Base-by-base conservation (phyloP, 2,797 vertebrate genomes). In the Thunnus albacares region DNA sequence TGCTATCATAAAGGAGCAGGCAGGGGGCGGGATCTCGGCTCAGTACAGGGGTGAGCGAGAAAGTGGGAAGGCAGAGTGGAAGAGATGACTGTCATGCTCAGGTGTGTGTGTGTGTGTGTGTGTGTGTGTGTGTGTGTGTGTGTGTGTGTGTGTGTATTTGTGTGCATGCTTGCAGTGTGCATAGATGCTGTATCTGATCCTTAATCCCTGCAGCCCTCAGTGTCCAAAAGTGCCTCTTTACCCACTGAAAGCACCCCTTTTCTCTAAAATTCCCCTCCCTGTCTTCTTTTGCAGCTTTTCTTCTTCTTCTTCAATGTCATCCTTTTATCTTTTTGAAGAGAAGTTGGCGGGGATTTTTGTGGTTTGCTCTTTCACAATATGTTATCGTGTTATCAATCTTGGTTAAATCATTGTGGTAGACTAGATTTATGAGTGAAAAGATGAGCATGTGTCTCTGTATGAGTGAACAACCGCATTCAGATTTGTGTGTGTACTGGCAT, bases 361-460 rank as follows among this genome's bases (percentile, higher is more conserved):
- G 97, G 96, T 96, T 96, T 96, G 93, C 93, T 96, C 95, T 97
- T 97, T 96, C 96, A 95, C 96, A 97, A 96, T 96, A 95, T 96
- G 95, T 96, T 97, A 96, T 97, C 96, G 82, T 96, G 96, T 97
- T 97, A 95, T 96, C 96, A 96, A 96, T 97, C 96, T 94, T 96
- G 84, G 84, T 91, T 95, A 96, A 97, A 97, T 97, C 96, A 96
- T 96, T 96, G 95, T 95, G 94, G 95, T 94, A 94, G 92, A 95
- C 94, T 91, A 95, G 95, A 97, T 97, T 97, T 97, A 96, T 95
- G 95, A 95, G 94, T 89, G 87, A 85, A 89, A 94, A 94, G 95
- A 86, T 95, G 91, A 22, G 49, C 87, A 79, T 79, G 78, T 88
- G 86, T 83, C 55, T 90, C 45, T 81, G 63, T 77, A 59, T 79